Conservation (phyloP, 2,797 vertebrate genomes). For the Loriculus beryllinus region DNA sequence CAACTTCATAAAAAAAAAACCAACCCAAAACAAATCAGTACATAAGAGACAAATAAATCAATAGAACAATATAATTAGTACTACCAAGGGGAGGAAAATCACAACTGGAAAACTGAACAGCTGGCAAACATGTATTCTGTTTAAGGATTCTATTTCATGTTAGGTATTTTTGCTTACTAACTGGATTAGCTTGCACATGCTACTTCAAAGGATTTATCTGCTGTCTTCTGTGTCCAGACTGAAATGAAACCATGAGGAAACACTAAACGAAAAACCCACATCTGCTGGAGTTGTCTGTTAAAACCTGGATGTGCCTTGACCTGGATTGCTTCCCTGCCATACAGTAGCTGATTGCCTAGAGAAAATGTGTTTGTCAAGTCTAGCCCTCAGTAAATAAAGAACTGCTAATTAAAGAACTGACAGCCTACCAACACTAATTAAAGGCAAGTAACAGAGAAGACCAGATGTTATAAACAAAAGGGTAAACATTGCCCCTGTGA, state of each 20-base stretch:
- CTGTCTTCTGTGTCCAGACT: not conserved
- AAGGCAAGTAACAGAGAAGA: not conserved
- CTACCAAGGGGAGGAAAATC: not conserved
- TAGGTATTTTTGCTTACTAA: not conserved
- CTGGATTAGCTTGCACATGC: not conserved
- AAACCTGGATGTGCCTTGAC: not conserved
- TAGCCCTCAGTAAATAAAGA: not conserved
- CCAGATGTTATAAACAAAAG: not conserved
- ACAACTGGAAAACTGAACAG: not conserved
- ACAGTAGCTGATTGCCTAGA: not conserved
- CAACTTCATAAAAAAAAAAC: not conserved
- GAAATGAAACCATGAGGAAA: not conserved
- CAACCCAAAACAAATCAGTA: not conserved
- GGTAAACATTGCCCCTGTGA: not conserved
- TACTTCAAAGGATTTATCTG: not conserved
- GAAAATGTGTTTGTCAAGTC: not conserved
- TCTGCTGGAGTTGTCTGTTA: not conserved
- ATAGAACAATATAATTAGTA: not conserved
- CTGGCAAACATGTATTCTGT: not conserved
- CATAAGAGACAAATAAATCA: not conserved
- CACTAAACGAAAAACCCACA: not conserved
- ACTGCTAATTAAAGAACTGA: not conserved
- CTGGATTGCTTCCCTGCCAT: not conserved
- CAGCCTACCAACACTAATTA: not conserved
- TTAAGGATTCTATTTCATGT: not conserved